Base-by-base conservation (phyloP, 2,888 invertebrate genomes). In the Lymantria dispar region DNA sequence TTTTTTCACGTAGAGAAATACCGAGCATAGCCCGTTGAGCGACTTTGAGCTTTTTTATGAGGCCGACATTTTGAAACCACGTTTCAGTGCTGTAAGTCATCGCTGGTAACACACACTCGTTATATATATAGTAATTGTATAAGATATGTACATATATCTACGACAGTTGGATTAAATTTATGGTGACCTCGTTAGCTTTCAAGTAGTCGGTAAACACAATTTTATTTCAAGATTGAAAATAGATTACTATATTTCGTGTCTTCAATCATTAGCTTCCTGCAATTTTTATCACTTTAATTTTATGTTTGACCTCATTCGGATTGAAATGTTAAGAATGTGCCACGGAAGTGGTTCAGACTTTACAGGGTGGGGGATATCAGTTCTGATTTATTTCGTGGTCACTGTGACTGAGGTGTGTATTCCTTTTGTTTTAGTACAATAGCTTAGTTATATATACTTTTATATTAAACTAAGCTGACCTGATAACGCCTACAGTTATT, bases 271-370 rank as follows among this genome's bases (percentile, higher is more conserved):
- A 83, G 64, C 58, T 60, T 58, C 60, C 54, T 75, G 71, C 69
- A 77, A 76, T 71, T 83, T 81, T 82, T 81, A 81, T 81, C 76
- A 79, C 72, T 70, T 69, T 56, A 62, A 70, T 67, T 76, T 71
- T 68, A 68, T 68, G 66, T 63, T 68, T 54, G 61, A 67, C 70
- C 71, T 64, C 58, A 64, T 73, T 72, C 65, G 58, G 64, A 58
- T 70, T 72, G 67, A 70, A 78, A 75, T 72, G 68, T 64, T 64
- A 70, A 74, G 74, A 78, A 72, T 72, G 63, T 64, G 54, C 67
- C 64, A 60, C 60, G 68, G 64, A 67, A 70, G 64, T 60, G 65
- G 60, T 59, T 54, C 55, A 53, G 60, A 55, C 54, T 50, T 48
- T 50, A 51, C 52, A 50, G 58, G 55, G 48, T 54, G 51, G 43